phyloP scores from a whole-genome alignment of 2,113 vertebrate species.

The Ophiodon elongatus region DNA sequence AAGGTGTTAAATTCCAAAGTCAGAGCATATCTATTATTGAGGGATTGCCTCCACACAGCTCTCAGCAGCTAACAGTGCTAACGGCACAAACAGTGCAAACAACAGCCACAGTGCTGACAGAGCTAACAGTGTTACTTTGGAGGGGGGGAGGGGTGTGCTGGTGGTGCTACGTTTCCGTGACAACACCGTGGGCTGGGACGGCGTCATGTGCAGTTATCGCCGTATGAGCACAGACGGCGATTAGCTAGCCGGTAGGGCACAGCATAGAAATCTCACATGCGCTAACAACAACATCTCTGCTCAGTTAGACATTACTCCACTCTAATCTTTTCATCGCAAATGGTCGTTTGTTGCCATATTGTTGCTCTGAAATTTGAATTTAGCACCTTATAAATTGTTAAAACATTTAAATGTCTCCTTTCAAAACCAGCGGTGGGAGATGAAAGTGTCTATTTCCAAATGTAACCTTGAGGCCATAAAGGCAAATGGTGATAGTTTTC shows the following conservation, averaged over 20 bases:
- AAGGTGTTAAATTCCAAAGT: neutral
- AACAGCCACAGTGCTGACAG: no score
- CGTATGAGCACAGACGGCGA: neutral
- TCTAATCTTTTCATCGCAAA: neutral
- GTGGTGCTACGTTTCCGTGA: neutral
- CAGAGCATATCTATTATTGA: neutral
- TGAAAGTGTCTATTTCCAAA: constrained; percentile 14
- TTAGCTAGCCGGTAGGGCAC: neutral
- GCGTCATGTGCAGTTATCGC: no score
- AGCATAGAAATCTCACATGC: neutral
- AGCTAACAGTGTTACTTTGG: neutral
- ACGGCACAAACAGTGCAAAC: neutral
- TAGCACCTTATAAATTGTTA: neutral
- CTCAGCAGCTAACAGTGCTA: neutral
- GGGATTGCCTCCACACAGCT: neutral
- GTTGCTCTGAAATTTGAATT: neutral
- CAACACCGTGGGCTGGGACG: no score
- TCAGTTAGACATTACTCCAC: neutral
- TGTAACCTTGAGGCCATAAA: neutral
- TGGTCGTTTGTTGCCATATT: neutral
- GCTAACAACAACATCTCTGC: neutral
- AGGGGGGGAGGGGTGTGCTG: neutral
- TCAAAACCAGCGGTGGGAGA: neutral
- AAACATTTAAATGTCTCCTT: neutral
- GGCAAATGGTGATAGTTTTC: no score